Conservation (phyloP, 2,888 invertebrate species). For the Mamestra brassicae region DNA sequence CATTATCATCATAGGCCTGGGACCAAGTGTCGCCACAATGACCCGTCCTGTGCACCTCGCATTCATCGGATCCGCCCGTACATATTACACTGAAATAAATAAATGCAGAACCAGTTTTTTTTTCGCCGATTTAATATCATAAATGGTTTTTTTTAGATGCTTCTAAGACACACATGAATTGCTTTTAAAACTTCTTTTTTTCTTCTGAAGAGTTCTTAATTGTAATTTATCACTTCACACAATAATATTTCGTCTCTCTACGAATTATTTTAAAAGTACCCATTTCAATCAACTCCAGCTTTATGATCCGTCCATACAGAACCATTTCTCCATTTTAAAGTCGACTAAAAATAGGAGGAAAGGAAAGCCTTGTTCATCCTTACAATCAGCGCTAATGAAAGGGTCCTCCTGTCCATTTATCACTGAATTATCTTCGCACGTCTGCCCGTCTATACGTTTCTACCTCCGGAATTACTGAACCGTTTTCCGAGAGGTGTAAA, state of each 20-base stretch:
- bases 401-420: conserved; percentile 70
- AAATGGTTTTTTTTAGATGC: no score
- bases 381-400: conserved; percentile 83
- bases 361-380: conserved; percentile 36
- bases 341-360: conserved; percentile 38
- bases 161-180: no score
- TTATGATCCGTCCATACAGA: background rate
- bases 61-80: no score
- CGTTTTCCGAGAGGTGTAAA: conserved; percentile 51
- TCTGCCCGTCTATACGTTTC: conserved; percentile 52
- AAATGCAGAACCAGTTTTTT: no score
- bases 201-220: background rate
- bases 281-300: background rate
- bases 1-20: no score
- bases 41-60: no score
- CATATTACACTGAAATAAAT: no score
- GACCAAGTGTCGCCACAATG: no score
- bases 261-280: background rate
- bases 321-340: conserved; percentile 10
- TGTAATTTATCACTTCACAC: no score
- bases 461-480: conserved; percentile 59
- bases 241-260: no score
- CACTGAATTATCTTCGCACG: conserved; percentile 73
- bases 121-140: no score
- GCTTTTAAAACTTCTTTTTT: no score